Base-by-base conservation (phyloP, 2,888 invertebrate genomes). In the Quadriops clusia region DNA sequence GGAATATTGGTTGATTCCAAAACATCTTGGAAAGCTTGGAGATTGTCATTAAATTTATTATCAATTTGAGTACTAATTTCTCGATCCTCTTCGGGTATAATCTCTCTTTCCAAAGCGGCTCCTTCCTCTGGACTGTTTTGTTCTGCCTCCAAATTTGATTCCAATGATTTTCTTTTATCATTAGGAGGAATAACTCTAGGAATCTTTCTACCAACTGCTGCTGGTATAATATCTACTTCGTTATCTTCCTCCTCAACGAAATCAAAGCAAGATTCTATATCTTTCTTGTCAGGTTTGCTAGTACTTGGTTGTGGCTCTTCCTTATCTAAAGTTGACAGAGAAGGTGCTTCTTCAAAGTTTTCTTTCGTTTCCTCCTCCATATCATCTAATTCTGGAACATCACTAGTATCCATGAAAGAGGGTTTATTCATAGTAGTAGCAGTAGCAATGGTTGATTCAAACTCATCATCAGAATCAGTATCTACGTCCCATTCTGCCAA, bases 401-500 rank as follows among this genome's bases (percentile, higher is more conserved):
- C n/a, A n/a, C n/a, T n/a, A n/a, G n/a, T n/a, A n/a, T n/a, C n/a
- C n/a, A n/a, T n/a, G n/a, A n/a, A n/a, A n/a, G n/a, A n/a, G n/a
- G n/a, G n/a, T n/a, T n/a, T n/a, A n/a, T n/a, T n/a, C n/a, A n/a
- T n/a, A n/a, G n/a, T n/a, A n/a, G n/a, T n/a, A n/a, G n/a, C n/a
- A n/a, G n/a, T n/a, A n/a, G n/a, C n/a, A n/a, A n/a, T 17, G 6
- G 16, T 12, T 2, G 28, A 11, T 9, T 18, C 18, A 16, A 27
- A 21, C n/a, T 26, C 33, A 27, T 38, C 33, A 17, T 36, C 33
- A n/a, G n/a, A n/a, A 12, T 58, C 55, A 18, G 60, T 68, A 35
- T 67, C 74, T 44, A 82, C 82, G 39, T 74, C 75, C 83, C 84
- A 85, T 49, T 85, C 84, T 2, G 80, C 80, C 33, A 84, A 57